Evolutionary conservation across 2,888 invertebrate genomes (phyloP), one percentile per base, ranked within the genome.

Genomic region (Brachypalpus laphriformis): DNA sequence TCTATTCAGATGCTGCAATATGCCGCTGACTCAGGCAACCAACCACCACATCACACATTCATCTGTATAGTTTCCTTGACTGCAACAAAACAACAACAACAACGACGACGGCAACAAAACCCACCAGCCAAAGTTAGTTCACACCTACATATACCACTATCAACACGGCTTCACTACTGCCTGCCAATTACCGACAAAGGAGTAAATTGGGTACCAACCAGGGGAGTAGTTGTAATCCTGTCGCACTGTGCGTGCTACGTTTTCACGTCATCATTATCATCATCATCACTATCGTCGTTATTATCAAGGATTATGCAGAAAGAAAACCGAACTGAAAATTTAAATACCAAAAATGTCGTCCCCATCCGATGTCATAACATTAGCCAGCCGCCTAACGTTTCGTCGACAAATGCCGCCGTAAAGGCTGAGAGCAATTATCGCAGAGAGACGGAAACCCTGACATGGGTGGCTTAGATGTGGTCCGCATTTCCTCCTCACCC

Each of bases 101-200:
- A n/a, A n/a, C n/a, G n/a, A n/a, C n/a, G n/a, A n/a, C n/a, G n/a
- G 25, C 70, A 54, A 49, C 66, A 31, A 57, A 51, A 31, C 47
- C 16, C 28, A 47, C 14, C 71, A 54, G 14, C 51, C 25, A 16
- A 28, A 66, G 61, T 59, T 37, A 56, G 54, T 54, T 72, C 18
- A 68, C 83, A 83, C 78, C 72, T 77, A 40, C 18, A 14, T 45
- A 28, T 14, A 18, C 9, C 20, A 31, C 63, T 40, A 47, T 18
- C 40, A 74, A 54, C 56, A 45, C 49, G 47, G 51, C 37, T 40
- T 18, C 49, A 49, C 49, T 47, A 57, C 22, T 71, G 80, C 65
- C 65, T 71, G 45, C 54, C 71, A 81, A 81, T 76, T 81, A 71
- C 70, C 81, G 75, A 75, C 81, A 85, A 85, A 85, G 47, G 66